These are phyloP conservation scores for Callyntrura sp. DNA, from an alignment of 2,888 invertebrate genomes.

Conservation along the genomic window DNA sequence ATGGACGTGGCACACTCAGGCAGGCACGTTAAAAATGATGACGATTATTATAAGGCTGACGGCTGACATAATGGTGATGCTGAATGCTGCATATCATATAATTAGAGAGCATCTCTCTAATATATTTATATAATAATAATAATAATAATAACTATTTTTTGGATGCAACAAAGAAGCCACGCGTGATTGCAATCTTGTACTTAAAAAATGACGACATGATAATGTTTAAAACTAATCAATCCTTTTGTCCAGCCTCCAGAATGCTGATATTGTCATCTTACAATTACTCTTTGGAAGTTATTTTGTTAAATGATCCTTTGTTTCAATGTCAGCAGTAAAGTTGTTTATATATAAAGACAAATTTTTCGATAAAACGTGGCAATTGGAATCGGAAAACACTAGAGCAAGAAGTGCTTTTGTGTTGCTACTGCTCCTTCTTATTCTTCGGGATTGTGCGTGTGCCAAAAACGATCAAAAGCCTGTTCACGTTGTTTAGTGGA, in stretches of 20 bases:
- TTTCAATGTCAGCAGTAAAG: slow-evolving; percentile 49
- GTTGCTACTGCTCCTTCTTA: too few species aligned
- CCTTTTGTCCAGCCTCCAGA: slow-evolving; percentile 42
- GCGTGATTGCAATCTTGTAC: neutral
- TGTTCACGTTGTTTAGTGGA: too few species aligned
- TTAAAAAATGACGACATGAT: neutral
- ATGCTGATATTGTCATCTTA: slow-evolving; percentile 17
- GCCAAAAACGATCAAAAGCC: too few species aligned
- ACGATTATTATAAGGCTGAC: neutral
- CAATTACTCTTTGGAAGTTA: slow-evolving; percentile 1
- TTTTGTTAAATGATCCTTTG: slow-evolving; percentile 5
- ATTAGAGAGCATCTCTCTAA: slow-evolving; percentile 15
- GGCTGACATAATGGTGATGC: neutral
- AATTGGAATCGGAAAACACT: too few species aligned
- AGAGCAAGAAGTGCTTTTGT: slow-evolving; percentile 66
- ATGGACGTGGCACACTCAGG: too few species aligned
- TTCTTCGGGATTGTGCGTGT: too few species aligned
- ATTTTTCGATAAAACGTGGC: slow-evolving; percentile 10
- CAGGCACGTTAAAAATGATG: too few species aligned
- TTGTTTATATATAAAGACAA: slow-evolving; percentile 56
- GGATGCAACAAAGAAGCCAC: neutral
- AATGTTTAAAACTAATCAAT: slow-evolving; percentile 34
- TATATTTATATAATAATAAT: too few species aligned
- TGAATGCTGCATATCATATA: neutral
- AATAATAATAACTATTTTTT: too few species aligned